Evolutionary conservation across 1,140 invertebrate genomes (phyloP).

Genomic region (Pissodes strobi): DNA sequence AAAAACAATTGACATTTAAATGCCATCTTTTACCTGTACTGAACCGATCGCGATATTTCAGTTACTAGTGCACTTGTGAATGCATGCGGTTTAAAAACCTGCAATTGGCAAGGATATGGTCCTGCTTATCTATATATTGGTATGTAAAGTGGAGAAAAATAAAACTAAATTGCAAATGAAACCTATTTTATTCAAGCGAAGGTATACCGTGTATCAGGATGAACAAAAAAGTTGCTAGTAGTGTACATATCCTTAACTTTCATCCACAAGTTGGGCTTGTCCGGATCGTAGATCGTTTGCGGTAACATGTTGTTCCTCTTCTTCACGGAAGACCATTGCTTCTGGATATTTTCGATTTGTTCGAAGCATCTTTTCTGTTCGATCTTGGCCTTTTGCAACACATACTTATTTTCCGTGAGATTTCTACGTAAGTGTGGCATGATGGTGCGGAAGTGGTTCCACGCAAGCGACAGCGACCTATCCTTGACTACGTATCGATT

Average conservation of each 20-base stretch:
- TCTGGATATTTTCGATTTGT: not conserved
- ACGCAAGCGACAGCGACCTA: not conserved
- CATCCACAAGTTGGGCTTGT: not conserved
- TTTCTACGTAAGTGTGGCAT: not conserved
- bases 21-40: too few species aligned
- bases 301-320: not conserved
- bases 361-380: not conserved
- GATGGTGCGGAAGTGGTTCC: not conserved
- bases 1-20: too few species aligned
- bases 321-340: not conserved
- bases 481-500: not conserved
- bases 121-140: too few species aligned
- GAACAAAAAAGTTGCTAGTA: not conserved
- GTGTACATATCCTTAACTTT: not conserved
- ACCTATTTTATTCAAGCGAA: too few species aligned
- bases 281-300: not conserved
- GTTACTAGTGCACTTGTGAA: too few species aligned
- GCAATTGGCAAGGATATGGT: too few species aligned
- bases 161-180: too few species aligned
- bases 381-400: not conserved
- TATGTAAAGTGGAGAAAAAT: too few species aligned
- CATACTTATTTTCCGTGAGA: not conserved
- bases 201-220: not conserved
- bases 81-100: too few species aligned
- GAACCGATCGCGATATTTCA: too few species aligned